Base-by-base conservation (phyloP, 2,888 invertebrate species). In the Xanthorhoe spadicearia region DNA sequence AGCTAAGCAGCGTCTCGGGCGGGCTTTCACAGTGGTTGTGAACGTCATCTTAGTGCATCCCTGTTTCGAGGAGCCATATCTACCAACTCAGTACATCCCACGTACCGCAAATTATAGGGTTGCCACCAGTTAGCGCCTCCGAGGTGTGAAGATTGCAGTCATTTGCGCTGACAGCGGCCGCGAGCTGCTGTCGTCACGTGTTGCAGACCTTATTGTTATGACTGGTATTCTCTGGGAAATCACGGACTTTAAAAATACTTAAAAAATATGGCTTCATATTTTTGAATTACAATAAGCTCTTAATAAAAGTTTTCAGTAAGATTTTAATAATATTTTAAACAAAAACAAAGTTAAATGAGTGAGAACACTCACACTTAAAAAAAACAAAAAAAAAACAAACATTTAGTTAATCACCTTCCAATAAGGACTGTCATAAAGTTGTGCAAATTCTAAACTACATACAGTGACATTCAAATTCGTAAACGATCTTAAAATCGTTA, bases 121-220 rank as follows among this genome's bases (percentile, higher is more conserved):
- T 81, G 74, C 70, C 76, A 75, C 74, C 89, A 88, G 93, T 93
- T 93, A 93, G 90, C 93, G 88, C 92, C 93, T 93, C 84, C 83
- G 85, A 93, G 93, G 93, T 93, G 93, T 93, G 88, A 88, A 85
- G 85, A 93, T 93, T 92, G 93, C 93, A 89, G 86, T 93, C 92
- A 93, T 93, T 93, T 92, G 89, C 88, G 84, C 83, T 77, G 82
- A 82, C 83, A 81, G 70, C 79, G 76, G 85, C 92, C 90, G 69
- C 83, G 82, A 88, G 93, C 89, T 83, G 76, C 85, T 90, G 92
- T 93, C 93, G 87, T 92, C 93, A 90, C 90, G 87, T 91, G 81
- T 87, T 87, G 83, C 83, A 83, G 83, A 32, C 49, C 64, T 86
- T 87, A 86, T 86, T 23, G 35, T 51, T 60, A 60, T 9, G 52